These are phyloP conservation scores for Diadophis punctatus DNA, from an alignment of 2,113 vertebrate genomes.

Conservation along the genomic window DNA sequence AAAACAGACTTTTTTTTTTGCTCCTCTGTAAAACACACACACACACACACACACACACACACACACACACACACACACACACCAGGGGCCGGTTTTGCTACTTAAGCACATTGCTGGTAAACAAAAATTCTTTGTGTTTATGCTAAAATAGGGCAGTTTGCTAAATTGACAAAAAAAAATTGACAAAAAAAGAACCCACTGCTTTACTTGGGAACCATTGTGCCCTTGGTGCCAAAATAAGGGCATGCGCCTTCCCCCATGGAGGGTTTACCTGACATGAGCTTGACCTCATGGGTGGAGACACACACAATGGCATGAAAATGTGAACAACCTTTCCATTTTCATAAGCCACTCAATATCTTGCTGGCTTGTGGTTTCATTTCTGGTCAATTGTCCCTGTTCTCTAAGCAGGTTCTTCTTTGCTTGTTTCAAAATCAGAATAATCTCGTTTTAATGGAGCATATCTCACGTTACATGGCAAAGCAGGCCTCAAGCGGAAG, in stretches of 20 bases:
- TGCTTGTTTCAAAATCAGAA: conserved; percentile 12
- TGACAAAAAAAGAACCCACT: too few species aligned
- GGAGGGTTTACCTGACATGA: conserved; percentile 9
- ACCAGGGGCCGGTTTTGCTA: neutral
- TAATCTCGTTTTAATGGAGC: conserved; percentile 34
- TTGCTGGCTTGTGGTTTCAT: neutral
- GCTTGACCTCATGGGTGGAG: conserved; percentile 8
- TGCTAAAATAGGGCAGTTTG: neutral
- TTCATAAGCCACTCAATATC: neutral
- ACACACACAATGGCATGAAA: neutral
- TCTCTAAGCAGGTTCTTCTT: neutral
- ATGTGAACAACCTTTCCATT: conserved; percentile 6
- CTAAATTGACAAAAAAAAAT: neutral
- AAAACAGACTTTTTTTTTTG: neutral
- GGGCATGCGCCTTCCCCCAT: neutral
- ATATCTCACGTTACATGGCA: conserved; percentile 9
- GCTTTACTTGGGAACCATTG: neutral
- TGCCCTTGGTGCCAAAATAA: neutral
- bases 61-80: too few species aligned
- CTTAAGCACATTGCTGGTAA: neutral
- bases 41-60: too few species aligned
- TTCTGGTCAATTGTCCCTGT: conserved; percentile 6
- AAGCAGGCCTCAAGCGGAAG: neutral
- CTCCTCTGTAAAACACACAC: neutral
- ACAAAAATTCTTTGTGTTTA: neutral